Evolutionary conservation across 2,888 invertebrate species (phyloP), one percentile per base, ranked within the genome.

Genomic region (Nymphalis c-album): DNA sequence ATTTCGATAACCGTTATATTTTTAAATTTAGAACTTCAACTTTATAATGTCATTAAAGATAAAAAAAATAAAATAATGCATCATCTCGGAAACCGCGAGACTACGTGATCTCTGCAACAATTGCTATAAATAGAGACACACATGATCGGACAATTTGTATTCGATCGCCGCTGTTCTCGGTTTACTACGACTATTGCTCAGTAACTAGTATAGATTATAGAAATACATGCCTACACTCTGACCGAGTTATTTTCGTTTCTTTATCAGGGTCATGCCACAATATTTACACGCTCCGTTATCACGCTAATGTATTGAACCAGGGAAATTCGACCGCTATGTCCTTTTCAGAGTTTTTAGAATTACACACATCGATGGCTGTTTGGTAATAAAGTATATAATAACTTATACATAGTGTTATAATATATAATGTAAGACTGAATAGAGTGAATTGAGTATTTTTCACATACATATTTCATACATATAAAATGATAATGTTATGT

Each of bases 211-310:
- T 22, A 83, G 81, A 83, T 83, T 81, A 83, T 80, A 83, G 82
- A 75, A 82, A 78, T 74, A 78, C 79, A 78, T 80, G 80, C 22
- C 45, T 58, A 62, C 63, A 61, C 7, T 17, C 62, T 70, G 70
- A 80, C 80, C 82, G 85, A 80, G 87, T 86, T 90, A 90, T 90
- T 90, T 90, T 85, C 75, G 90, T 86, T 83, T 80, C 79, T 81
- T 77, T 85, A 89, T 88, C 90, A 90, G 87, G 89, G 90, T 88
- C 88, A 80, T 75, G 69, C 72, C 70, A 69, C 73, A 71, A 70
- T 80, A 79, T 82, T 80, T 77, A 80, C 79, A 75, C 63, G 68
- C 63, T 69, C 70, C 68, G 71, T 72, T 72, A 69, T 70, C 72
- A 66, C 65, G 67, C 35, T 68, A 73, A 70, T 51, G 62, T 69